Evolutionary conservation across 2,797 vertebrate species (phyloP).

Genomic region (Carcharodon carcharias): DNA sequence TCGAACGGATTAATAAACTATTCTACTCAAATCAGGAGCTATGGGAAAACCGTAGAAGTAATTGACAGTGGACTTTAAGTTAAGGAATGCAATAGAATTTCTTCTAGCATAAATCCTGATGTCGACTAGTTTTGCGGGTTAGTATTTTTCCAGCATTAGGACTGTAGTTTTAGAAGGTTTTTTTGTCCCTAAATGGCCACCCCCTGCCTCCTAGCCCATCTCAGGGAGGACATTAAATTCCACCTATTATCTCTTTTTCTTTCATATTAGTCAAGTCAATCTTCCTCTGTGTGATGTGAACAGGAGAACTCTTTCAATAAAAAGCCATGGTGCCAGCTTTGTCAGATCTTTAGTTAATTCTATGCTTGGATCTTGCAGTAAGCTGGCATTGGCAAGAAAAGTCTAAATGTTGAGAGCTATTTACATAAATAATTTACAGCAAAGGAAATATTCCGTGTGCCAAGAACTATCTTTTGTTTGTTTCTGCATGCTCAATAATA

Average conservation of each 20-base stretch:
- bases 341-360: not conserved
- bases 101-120: not conserved
- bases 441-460: not conserved
- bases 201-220: too few species aligned
- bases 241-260: not conserved
- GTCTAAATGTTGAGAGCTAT: not conserved
- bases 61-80: not conserved
- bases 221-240: not conserved
- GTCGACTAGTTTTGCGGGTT: not conserved
- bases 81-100: not conserved
- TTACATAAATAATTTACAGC: not conserved
- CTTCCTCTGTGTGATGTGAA: not conserved
- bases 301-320: not conserved
- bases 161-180: not conserved
- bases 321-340: not conserved
- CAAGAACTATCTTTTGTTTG: not conserved
- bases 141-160: not conserved
- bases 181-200: not conserved
- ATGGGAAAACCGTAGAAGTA: too few species aligned
- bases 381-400: not conserved
- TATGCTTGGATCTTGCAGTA: not conserved
- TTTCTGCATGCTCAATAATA: not conserved
- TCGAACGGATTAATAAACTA: too few species aligned
- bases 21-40: too few species aligned
- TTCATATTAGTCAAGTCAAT: not conserved